A percentile compares a stretch with the other conserved stretches of the same genome.
Evolutionary conservation across 23 tunicate species (phyloP).

Genomic region (Halocynthia roretzi): DNA sequence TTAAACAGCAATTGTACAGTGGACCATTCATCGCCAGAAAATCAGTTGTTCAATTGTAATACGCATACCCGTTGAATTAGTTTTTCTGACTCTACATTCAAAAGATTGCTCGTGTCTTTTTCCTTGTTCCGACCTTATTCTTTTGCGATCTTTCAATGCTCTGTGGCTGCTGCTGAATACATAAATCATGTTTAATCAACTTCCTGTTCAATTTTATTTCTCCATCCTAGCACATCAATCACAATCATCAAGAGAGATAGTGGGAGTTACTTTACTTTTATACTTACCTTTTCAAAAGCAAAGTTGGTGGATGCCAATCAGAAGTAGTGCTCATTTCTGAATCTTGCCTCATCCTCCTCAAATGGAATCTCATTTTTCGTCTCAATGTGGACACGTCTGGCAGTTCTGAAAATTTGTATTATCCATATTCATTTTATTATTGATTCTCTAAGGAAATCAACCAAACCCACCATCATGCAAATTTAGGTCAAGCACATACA

Average conservation of each 20-base stretch:
- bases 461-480: not conserved
- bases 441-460: not conserved
- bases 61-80: conserved; percentile 56
- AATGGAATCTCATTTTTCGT: conserved; percentile 19
- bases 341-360: conserved; percentile 41
- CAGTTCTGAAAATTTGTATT: too few relatives aligned
- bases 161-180: too few relatives aligned
- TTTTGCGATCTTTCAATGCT: too few relatives aligned
- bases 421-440: too few relatives aligned
- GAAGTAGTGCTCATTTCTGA: conserved; percentile 80
- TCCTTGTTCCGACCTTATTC: not conserved
- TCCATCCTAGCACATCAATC: too few relatives aligned
- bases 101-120: conserved; percentile 6
- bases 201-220: too few relatives aligned
- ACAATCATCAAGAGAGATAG: too few relatives aligned
- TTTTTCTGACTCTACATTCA: conserved; percentile 27
- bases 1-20: too few relatives aligned
- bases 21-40: not conserved
- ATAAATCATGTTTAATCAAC: too few relatives aligned
- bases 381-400: conserved; percentile 3
- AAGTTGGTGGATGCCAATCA: conserved; percentile 61
- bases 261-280: not conserved
- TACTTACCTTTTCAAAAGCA: conserved; percentile 30
- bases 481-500: too few relatives aligned
- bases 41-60: not conserved